Conservation (phyloP, 1,140 invertebrate genomes). For the Protaetia brevitarsis region DNA sequence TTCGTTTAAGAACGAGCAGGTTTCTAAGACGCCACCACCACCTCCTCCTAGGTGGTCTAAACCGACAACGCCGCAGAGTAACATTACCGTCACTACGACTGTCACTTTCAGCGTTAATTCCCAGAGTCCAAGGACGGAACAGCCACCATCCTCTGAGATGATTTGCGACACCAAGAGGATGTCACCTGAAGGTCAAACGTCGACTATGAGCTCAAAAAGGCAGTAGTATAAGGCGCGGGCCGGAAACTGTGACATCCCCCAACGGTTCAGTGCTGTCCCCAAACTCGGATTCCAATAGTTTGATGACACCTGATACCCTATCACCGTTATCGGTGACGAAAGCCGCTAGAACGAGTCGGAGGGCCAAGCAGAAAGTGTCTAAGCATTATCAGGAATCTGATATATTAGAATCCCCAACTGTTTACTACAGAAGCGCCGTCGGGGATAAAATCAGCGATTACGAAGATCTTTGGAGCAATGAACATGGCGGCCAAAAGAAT, state of each 20-base stretch:
- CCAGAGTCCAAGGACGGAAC: slow-evolving; percentile 38
- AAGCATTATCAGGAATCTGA: slow-evolving; percentile 75
- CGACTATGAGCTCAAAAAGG: slow-evolving; percentile 53
- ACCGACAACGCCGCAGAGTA: slow-evolving; percentile 64
- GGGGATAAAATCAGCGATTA: slow-evolving; percentile 93
- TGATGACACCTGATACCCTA: slow-evolving; percentile 51
- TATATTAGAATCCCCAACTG: slow-evolving; percentile 75
- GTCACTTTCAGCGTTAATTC: slow-evolving; percentile 75
- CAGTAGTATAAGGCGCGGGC: slow-evolving; percentile 48
- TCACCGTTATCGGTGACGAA: slow-evolving; percentile 43
- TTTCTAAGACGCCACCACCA: slow-evolving; percentile 55
- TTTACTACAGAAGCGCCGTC: slow-evolving; percentile 81
- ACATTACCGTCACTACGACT: slow-evolving; percentile 78
- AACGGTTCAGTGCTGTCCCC: slow-evolving; percentile 56
- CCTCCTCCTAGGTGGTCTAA: slow-evolving; percentile 65
- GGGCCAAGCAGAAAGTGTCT: slow-evolving; percentile 59
- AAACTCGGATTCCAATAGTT: slow-evolving; percentile 53
- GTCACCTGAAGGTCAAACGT: slow-evolving; percentile 54
- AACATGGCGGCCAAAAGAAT: slow-evolving; percentile 52
- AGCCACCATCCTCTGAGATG: slow-evolving; percentile 31
- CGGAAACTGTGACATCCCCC: slow-evolving; percentile 54
- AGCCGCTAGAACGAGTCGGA: slow-evolving; percentile 40
- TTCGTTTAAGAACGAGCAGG: slow-evolving; percentile 36
- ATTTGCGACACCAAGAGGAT: slow-evolving; percentile 50
- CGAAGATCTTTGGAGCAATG: slow-evolving; percentile 87